A percentile compares a stretch with the other conserved stretches of the same genome.
These are phyloP conservation scores for Scatophagus argus DNA, from an alignment of 2,113 vertebrate species.

Conservation along the genomic window DNA sequence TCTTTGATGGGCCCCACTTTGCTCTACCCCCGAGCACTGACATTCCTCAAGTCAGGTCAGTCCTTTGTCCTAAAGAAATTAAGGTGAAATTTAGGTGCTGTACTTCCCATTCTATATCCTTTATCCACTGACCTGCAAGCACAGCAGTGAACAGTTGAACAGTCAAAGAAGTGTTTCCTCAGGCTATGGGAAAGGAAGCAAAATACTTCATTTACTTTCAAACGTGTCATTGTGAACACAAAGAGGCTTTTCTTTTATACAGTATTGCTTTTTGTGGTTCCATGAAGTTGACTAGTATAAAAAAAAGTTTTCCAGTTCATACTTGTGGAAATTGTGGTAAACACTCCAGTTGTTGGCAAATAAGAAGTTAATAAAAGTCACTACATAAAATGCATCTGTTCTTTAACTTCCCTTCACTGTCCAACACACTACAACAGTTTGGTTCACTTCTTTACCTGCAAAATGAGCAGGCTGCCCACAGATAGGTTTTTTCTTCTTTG, in stretches of 20 bases:
- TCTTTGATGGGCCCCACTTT: constrained; percentile 75
- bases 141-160: constrained; percentile 12
- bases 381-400: constrained; percentile 9
- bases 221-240: constrained; percentile 53
- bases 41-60: constrained; percentile 82
- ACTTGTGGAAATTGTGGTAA: constrained; percentile 68
- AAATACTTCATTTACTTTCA: constrained; percentile 41
- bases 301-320: constrained; percentile 49
- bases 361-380: constrained; percentile 29
- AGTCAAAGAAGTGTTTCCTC: constrained; percentile 3
- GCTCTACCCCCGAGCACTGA: constrained; percentile 58
- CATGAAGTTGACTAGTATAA: constrained; percentile 35
- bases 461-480: constrained; percentile 29
- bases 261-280: constrained; percentile 59
- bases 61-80: constrained; percentile 70
- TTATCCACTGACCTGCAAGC: constrained; percentile 11
- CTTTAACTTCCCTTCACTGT: constrained; percentile 25
- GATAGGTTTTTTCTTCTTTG: constrained; percentile 22
- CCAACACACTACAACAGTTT: constrained; percentile 11
- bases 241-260: constrained; percentile 65
- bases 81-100: constrained; percentile 64
- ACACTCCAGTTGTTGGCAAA: constrained; percentile 49
- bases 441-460: constrained; percentile 40
- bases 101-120: constrained; percentile 43
- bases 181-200: constrained; percentile 8